Evolutionary conservation across 2,888 invertebrate genomes (phyloP), one percentile per base, ranked within the genome.

Genomic region (Drosophila basisetae): DNA sequence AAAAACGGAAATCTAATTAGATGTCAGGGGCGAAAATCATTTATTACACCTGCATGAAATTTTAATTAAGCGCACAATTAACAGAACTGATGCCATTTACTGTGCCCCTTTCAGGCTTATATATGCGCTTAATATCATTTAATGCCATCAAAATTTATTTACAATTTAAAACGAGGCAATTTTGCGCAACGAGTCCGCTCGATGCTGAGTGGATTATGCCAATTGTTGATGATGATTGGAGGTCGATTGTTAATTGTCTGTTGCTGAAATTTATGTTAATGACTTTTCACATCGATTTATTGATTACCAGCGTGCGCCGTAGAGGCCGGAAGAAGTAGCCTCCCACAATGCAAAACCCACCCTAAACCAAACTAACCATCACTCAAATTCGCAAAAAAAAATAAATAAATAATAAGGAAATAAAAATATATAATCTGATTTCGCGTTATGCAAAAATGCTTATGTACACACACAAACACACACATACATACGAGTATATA

Each of bases 31-130:
- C 58, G 78, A 85, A 88, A 84, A 84, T 85, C 88, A 78, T 88
- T 89, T 89, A 88, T 89, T 78, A 76, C 83, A 91, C 84, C 91
- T 89, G 90, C 88, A 91, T 90, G 78, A 83, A 88, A 88, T 88
- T 91, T 91, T 89, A 89, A 89, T 91, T 86, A 89, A 88, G 86
- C 83, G 73, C 84, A 76, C 90, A 82, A 88, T 88, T 90, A 84
- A 82, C 82, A 70, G 72, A 43, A 53, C 55, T 71, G 78, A 71
- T 78, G 60, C 31, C 78, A 76, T 73, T 74, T 22, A 66, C 47
- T 60, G 55, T 66, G 49, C 41, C 52, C 56, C 39, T 35, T 22
- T 10, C 53, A n/a, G 53, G 63, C 41, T 62, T 67, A 64, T 55
- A 37, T 37, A 63, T 72, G 69, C 41, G 71, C 90, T 85, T 90